Conservation (phyloP, 2,888 invertebrate genomes). For the Matsumyia berberina region DNA sequence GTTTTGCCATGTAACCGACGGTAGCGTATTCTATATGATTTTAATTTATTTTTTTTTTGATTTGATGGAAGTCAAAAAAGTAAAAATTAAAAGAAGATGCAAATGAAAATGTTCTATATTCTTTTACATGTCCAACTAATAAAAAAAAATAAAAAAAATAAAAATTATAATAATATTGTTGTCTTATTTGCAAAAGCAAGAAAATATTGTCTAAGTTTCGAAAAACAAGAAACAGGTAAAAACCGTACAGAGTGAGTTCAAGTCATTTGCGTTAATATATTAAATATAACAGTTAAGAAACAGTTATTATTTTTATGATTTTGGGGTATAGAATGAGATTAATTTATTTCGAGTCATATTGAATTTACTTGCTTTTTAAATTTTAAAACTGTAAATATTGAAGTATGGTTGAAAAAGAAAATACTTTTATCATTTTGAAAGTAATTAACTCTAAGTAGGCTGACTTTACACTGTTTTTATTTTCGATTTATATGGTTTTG, state of each 20-base stretch:
- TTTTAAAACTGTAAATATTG: neutral
- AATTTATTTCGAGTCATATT: no score
- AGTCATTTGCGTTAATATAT: neutral
- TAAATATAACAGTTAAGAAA: constrained; percentile 3
- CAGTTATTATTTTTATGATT: neutral
- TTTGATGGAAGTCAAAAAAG: constrained; percentile 73
- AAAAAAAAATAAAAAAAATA: constrained; percentile 5
- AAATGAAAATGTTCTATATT: constrained; percentile 71
- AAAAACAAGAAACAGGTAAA: constrained; percentile 37
- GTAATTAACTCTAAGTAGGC: neutral
- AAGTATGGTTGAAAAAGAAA: neutral
- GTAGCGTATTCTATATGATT: constrained; percentile 94
- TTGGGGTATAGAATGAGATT: neutral
- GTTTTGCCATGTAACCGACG: constrained; percentile 98
- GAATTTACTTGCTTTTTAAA: no score
- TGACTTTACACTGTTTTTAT: constrained; percentile 17
- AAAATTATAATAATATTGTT: constrained; percentile 31
- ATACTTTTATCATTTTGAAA: constrained; percentile 2
- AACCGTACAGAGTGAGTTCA: constrained; percentile 12
- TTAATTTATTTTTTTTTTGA: constrained; percentile 74
- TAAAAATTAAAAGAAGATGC: constrained; percentile 75
- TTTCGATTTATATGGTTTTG: constrained; percentile 9
- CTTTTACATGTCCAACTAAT: constrained; percentile 61
- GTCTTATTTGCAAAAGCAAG: constrained; percentile 52
- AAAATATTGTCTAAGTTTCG: constrained; percentile 39